Conservation (phyloP, 2,797 vertebrate genomes). For the Orestias chungarensis region DNA sequence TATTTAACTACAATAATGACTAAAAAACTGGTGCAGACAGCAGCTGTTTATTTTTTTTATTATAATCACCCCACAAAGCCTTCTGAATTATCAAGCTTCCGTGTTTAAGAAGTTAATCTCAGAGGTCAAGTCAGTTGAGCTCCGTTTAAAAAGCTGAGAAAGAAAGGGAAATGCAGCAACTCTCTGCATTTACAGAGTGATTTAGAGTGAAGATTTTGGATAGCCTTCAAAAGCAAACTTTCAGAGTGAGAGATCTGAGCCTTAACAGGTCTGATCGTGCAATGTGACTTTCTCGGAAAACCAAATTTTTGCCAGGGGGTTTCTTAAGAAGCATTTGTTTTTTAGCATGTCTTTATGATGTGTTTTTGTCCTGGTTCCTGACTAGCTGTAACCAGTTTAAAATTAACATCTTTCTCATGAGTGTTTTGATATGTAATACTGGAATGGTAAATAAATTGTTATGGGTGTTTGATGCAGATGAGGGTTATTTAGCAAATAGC, state of each 20-base stretch:
- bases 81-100: conserved; percentile 71
- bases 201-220: background rate
- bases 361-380: conserved; percentile 6
- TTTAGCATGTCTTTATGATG: conserved; percentile 17
- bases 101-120: conserved; percentile 77
- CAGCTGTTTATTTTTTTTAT: conserved; percentile 64
- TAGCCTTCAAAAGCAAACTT: conserved; percentile 11
- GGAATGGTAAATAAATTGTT: background rate
- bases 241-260: conserved; percentile 29
- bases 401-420: conserved; percentile 7
- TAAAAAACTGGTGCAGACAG: conserved; percentile 27
- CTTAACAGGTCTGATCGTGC: conserved; percentile 50
- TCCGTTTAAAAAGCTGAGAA: conserved; percentile 27
- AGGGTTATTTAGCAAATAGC: background rate
- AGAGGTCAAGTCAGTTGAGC: conserved; percentile 67
- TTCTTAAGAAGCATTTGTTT: conserved; percentile 20
- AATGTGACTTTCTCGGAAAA: conserved; percentile 19
- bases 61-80: conserved; percentile 72
- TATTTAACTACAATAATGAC: conserved; percentile 3
- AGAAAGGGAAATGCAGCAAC: conserved; percentile 7
- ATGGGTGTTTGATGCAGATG: background rate
- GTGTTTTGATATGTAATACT: background rate
- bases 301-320: conserved; percentile 27
- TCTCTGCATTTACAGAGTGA: conserved; percentile 22
- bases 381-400: conserved; percentile 27